Percentiles rank a stretch among this genome's conserved stretches.
phyloP scores from a whole-genome alignment of 2,797 vertebrate genomes.

The Odontamblyopus rebecca region DNA sequence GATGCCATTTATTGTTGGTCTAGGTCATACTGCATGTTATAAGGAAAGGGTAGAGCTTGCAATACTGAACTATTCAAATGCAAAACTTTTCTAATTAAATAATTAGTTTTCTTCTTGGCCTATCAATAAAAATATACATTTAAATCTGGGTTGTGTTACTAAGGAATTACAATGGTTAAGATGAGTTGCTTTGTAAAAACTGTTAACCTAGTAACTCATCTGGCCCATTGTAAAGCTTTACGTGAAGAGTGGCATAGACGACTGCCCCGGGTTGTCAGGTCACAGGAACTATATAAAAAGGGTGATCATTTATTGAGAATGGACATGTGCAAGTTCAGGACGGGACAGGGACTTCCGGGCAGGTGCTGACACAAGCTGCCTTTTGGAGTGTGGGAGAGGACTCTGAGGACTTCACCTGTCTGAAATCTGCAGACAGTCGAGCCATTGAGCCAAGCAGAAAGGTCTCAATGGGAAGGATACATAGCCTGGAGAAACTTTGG shows the following conservation, averaged over 20 bases:
- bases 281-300: not conserved
- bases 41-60: not conserved
- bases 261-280: conserved; percentile 11
- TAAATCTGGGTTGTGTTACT: no score
- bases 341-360: not conserved
- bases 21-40: not conserved
- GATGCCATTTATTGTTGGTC: not conserved
- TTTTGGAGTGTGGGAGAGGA: not conserved
- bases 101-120: no score
- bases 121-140: no score
- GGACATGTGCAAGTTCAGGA: not conserved
- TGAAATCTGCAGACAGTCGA: not conserved
- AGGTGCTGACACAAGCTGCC: conserved; percentile 3
- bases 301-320: conserved; percentile 9
- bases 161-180: no score
- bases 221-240: no score
- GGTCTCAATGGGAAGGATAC: not conserved
- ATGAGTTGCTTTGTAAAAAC: no score
- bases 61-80: not conserved
- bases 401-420: conserved; percentile 12
- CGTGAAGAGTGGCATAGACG: not conserved
- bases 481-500: not conserved
- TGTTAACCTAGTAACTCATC: no score
- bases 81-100: no score
- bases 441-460: not conserved